Evolutionary conservation across 2,113 vertebrate genomes (phyloP).

Genomic region (Oryzias melastigma): DNA sequence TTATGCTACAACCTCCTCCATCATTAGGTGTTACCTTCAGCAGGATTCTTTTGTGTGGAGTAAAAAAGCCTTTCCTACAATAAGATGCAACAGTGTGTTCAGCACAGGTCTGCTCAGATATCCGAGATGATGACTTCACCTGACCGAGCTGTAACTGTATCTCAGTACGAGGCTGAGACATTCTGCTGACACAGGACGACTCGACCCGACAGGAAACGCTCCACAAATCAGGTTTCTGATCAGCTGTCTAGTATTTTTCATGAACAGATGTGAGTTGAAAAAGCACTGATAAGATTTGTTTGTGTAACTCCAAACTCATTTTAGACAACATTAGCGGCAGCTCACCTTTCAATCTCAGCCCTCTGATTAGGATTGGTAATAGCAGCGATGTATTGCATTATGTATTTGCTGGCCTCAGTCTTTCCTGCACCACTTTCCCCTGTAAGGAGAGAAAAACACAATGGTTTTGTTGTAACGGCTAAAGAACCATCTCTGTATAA

Average conservation of each 20-base stretch:
- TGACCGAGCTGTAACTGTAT: conserved; percentile 3
- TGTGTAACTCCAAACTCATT: background rate
- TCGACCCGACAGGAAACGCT: background rate
- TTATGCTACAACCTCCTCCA: no score
- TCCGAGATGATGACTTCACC: background rate
- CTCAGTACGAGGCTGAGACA: conserved; percentile 1
- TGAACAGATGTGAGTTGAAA: no score
- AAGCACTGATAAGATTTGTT: background rate
- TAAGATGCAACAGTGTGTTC: background rate
- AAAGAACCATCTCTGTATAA: no score
- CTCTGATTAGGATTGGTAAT: conserved; percentile 97
- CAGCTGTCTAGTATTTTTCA: no score
- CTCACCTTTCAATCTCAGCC: conserved; percentile 95
- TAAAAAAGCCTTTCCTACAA: background rate
- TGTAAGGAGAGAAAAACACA: conserved; percentile 49
- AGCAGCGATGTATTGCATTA: conserved; percentile 99
- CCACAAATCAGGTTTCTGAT: background rate
- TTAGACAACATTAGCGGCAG: background rate
- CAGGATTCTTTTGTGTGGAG: background rate
- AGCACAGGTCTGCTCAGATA: conserved; percentile 1
- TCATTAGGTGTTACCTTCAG: no score
- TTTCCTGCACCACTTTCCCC: conserved; percentile 98
- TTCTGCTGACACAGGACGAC: background rate
- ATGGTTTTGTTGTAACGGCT: background rate
- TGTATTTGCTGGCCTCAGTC: conserved; percentile 98